These are phyloP conservation scores for Leucania comma DNA, from an alignment of 2,888 invertebrate species.

Conservation along the genomic window DNA sequence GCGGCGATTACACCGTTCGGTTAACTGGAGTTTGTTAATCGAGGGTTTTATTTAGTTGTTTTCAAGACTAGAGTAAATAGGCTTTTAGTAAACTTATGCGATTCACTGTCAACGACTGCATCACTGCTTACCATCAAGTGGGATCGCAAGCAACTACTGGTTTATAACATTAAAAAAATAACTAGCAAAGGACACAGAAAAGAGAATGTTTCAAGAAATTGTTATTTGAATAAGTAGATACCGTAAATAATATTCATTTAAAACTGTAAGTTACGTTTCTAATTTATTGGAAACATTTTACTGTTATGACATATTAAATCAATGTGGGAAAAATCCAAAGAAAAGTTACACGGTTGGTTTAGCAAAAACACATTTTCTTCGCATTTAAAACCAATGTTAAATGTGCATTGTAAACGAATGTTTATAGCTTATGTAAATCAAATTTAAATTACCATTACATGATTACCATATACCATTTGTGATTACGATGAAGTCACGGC, in stretches of 20 bases:
- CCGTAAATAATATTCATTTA: neutral
- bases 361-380: slow-evolving; percentile 1
- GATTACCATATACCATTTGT: slow-evolving; percentile 66
- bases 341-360: neutral
- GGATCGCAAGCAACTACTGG: too few relatives aligned
- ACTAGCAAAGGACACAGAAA: too few relatives aligned
- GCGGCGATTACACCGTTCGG: slow-evolving; percentile 62
- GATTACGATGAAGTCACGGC: slow-evolving; percentile 61
- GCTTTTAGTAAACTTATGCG: too few relatives aligned
- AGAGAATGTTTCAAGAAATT: neutral
- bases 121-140: too few relatives aligned
- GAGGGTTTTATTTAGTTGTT: neutral
- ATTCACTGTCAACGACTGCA: too few relatives aligned
- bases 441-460: slow-evolving; percentile 54
- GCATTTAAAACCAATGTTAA: slow-evolving; percentile 26
- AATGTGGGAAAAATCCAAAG: neutral
- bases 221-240: too few relatives aligned
- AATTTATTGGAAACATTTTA: neutral
- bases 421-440: slow-evolving; percentile 59
- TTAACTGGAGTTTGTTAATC: slow-evolving; percentile 47
- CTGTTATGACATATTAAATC: neutral
- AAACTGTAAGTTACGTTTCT: neutral
- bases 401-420: slow-evolving; percentile 49
- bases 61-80: too few relatives aligned
- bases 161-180: too few relatives aligned